A percentile compares a stretch with the other conserved stretches of the same genome.
Conservation (phyloP, 2,888 invertebrate genomes). For the Taphrorychus bicolor region DNA sequence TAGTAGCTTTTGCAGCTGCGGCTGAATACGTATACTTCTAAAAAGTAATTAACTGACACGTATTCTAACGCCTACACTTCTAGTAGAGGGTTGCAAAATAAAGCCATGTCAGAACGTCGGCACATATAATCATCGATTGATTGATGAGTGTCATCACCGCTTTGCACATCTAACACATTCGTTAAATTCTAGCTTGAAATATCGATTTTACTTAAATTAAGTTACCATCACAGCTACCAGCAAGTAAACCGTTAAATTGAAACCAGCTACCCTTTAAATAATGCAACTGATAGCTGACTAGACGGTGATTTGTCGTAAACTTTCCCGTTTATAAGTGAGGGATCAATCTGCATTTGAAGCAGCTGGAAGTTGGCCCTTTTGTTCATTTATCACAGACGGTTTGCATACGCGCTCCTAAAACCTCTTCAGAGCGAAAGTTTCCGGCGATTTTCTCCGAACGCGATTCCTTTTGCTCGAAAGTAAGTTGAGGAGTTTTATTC, state of each 20-base stretch:
- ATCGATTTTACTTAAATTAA: not conserved
- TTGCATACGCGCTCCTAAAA: constrained; percentile 2
- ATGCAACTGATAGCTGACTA: not conserved
- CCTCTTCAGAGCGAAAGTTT: not conserved
- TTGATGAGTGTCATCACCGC: not conserved
- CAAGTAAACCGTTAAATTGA: not conserved
- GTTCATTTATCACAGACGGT: constrained; percentile 4
- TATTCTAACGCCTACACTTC: not conserved
- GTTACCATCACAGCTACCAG: not conserved
- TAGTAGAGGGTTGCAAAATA: not conserved
- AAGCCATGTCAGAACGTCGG: not conserved
- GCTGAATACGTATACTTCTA: too few relatives aligned
- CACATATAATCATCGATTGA: not conserved
- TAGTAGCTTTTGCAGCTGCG: too few relatives aligned
- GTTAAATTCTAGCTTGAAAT: not conserved
- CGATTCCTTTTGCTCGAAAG: not conserved
- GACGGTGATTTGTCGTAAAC: too few relatives aligned
- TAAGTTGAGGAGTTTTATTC: constrained; percentile 5
- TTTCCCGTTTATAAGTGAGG: not conserved
- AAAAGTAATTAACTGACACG: not conserved
- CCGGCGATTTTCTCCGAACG: not conserved
- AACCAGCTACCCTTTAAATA: not conserved
- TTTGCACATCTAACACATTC: not conserved
- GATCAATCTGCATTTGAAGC: constrained; percentile 11
- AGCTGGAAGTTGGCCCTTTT: not conserved